A percentile compares a stretch with the other conserved stretches of the same genome.
Evolutionary conservation across 1,140 invertebrate genomes (phyloP).

Genomic region (Neodiprion virginianus): DNA sequence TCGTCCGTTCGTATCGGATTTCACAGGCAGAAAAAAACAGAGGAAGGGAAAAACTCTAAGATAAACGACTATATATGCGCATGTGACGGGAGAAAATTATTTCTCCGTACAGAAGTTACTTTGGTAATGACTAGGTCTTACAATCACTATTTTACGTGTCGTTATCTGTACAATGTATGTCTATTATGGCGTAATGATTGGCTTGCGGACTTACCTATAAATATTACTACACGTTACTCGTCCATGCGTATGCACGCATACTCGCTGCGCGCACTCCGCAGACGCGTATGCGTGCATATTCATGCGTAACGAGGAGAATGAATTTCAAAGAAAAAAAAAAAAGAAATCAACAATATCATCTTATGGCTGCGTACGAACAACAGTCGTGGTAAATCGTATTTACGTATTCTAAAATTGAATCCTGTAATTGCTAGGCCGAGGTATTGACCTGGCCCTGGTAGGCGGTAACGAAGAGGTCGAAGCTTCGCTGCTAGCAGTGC

Average conservation of each 20-base stretch:
- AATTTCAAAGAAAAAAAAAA: not conserved
- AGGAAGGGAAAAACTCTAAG: not conserved
- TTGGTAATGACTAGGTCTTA: constrained; percentile 63
- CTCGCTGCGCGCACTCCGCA: not conserved
- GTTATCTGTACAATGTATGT: constrained; percentile 22
- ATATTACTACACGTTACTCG: constrained; percentile 24
- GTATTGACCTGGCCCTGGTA: constrained; percentile 63
- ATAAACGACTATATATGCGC: constrained; percentile 11
- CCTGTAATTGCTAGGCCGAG: constrained; percentile 69
- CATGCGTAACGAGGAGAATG: not conserved
- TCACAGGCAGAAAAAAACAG: not conserved
- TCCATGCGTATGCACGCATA: constrained; percentile 10
- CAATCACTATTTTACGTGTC: constrained; percentile 37
- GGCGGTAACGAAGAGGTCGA: constrained; percentile 68
- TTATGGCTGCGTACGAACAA: not conserved
- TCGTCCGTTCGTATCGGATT: too few species aligned
- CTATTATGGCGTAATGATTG: constrained; percentile 44
- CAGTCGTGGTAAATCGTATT: not conserved
- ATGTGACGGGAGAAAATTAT: constrained; percentile 6
- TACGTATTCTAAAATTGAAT: constrained; percentile 69
- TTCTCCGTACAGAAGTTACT: constrained; percentile 42
- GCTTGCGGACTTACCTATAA: constrained; percentile 30
- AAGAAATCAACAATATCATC: not conserved
- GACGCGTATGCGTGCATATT: too few species aligned
- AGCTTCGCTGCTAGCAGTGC: constrained; percentile 63